Conservation (phyloP, 2,888 invertebrate species). For the Piscicola geometra region DNA sequence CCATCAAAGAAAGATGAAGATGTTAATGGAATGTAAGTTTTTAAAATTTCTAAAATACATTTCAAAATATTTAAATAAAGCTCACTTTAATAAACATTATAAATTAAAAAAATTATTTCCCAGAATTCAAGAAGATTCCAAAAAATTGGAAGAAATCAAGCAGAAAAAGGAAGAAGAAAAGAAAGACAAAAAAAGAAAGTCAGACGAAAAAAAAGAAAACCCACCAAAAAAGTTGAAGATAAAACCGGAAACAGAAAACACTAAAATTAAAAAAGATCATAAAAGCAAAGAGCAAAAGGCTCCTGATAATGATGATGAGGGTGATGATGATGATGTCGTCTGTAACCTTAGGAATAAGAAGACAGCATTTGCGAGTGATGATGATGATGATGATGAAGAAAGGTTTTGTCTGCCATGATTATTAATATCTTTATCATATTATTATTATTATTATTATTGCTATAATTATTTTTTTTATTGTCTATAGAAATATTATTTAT, state of each 20-base stretch:
- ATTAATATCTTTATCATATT: background rate
- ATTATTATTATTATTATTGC: background rate
- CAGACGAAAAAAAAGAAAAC: background rate
- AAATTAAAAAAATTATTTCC: too few species aligned
- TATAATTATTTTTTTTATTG: background rate
- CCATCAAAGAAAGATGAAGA: background rate
- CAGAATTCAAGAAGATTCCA: too few species aligned
- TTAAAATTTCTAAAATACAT: too few species aligned
- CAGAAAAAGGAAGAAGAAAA: background rate
- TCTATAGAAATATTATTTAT: too few species aligned
- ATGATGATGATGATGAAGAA: conserved; percentile 5
- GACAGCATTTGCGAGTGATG: background rate
- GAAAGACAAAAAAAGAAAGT: background rate
- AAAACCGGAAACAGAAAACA: background rate
- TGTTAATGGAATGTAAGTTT: background rate
- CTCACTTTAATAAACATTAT: too few species aligned
- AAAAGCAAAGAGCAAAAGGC: too few species aligned
- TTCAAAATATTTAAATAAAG: too few species aligned
- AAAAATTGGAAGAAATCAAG: too few species aligned
- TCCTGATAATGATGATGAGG: background rate
- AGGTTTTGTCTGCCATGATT: too few species aligned
- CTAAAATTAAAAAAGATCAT: background rate
- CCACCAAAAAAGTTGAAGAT: background rate
- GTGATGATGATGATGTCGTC: background rate
- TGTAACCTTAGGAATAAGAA: background rate